These are phyloP conservation scores for Caenorhabditis imperialis DNA, from an alignment of 2,888 invertebrate species.

Conservation along the genomic window DNA sequence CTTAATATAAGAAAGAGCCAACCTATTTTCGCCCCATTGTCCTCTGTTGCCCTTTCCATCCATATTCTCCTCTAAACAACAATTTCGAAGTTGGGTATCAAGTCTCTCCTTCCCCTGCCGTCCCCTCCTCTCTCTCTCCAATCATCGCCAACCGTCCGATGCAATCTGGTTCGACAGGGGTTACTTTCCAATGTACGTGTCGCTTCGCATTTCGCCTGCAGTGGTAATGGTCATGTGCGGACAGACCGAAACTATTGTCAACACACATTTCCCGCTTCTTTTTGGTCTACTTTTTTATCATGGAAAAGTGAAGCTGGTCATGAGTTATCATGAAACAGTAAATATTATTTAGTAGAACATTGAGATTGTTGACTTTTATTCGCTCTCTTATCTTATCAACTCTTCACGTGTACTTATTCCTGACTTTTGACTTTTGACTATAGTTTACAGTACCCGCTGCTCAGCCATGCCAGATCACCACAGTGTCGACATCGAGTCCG, in stretches of 20 bases:
- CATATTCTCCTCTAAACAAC: slow-evolving; percentile 32
- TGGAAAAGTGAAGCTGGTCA: too few species aligned
- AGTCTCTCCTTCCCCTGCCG: slow-evolving; percentile 18
- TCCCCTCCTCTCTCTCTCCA: neutral
- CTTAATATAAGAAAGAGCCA: too few species aligned
- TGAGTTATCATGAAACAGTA: too few species aligned
- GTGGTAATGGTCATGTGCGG: slow-evolving; percentile 32
- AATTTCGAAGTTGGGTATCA: slow-evolving; percentile 13
- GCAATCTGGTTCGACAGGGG: slow-evolving; percentile 49
- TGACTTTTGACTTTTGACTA: too few species aligned
- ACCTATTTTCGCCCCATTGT: slow-evolving; percentile 3
- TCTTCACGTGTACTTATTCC: too few species aligned
- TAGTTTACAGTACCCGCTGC: too few species aligned
- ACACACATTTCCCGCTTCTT: neutral
- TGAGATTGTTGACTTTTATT: too few species aligned
- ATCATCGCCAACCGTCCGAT: neutral
- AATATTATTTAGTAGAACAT: too few species aligned
- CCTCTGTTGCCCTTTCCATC: neutral
- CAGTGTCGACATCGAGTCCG: slow-evolving; percentile 36
- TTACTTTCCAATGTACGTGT: slow-evolving; percentile 38
- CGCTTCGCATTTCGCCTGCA: slow-evolving; percentile 45
- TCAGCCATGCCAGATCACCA: slow-evolving; percentile 46
- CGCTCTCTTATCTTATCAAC: too few species aligned
- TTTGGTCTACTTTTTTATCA: slow-evolving; percentile 1
- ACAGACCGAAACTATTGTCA: slow-evolving; percentile 9